Percentiles rank a stretch among this genome's conserved stretches.
Evolutionary conservation across 2,113 vertebrate species (phyloP).

Genomic region (Condylura cristata): DNA sequence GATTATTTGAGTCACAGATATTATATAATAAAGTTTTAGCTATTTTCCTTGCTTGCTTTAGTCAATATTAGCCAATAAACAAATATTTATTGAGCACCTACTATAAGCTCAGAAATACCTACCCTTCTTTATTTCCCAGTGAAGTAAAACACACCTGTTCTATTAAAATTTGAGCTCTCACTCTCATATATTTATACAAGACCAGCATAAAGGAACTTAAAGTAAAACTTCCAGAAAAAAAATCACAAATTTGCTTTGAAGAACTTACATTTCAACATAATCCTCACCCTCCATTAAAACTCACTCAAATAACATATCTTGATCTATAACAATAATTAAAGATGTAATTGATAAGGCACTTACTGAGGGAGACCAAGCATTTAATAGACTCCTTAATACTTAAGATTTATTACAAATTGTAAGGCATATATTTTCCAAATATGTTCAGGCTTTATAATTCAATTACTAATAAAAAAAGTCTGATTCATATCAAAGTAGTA

Average conservation of each 20-base stretch:
- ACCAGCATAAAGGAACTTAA: no score
- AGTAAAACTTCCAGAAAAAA: not conserved
- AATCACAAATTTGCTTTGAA: constrained; percentile 26
- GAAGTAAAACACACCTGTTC: not conserved
- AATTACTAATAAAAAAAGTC: constrained; percentile 55
- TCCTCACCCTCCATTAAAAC: constrained; percentile 39
- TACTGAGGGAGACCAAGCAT: constrained; percentile 75
- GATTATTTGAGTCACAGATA: constrained; percentile 7
- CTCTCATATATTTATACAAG: not conserved
- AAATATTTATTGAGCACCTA: constrained; percentile 43
- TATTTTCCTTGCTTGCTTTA: not conserved
- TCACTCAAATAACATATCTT: constrained; percentile 62
- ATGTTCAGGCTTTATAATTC: constrained; percentile 73
- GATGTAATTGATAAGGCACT: constrained; percentile 73
- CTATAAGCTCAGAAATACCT: constrained; percentile 8
- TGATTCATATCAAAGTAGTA: constrained; percentile 26
- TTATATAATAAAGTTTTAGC: not conserved
- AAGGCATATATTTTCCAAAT: constrained; percentile 63
- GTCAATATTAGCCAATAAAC: constrained; percentile 51
- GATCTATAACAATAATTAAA: constrained; percentile 78
- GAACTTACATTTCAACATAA: constrained; percentile 63
- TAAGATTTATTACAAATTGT: constrained; percentile 47
- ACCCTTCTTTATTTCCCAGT: constrained; percentile 30
- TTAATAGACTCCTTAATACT: constrained; percentile 70
- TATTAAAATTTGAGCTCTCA: constrained; percentile 38